Conservation (phyloP, 2,888 invertebrate species). For the Cryptocephalus primarius region DNA sequence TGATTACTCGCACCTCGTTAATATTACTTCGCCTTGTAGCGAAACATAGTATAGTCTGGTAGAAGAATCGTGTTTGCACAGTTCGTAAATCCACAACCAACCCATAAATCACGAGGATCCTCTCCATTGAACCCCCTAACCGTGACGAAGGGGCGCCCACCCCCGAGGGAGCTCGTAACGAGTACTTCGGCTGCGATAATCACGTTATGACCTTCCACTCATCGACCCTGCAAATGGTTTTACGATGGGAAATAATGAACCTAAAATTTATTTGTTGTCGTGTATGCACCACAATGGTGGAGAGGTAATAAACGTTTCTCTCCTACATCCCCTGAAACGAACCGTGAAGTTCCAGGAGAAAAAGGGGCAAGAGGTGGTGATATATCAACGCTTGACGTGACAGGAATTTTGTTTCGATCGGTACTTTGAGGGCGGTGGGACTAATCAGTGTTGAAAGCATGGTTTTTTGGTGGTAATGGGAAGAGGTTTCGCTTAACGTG, state of each 20-base stretch:
- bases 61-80: too few relatives aligned
- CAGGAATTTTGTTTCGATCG: too few relatives aligned
- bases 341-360: conserved; percentile 5
- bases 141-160: background rate
- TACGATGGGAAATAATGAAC: conserved; percentile 9
- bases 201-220: conserved; percentile 11
- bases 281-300: conserved; percentile 6
- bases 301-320: conserved; percentile 3
- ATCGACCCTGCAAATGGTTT: conserved; percentile 10
- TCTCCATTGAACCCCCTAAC: background rate
- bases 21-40: too few relatives aligned
- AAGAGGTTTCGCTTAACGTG: too few relatives aligned
- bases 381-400: too few relatives aligned
- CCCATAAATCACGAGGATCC: too few relatives aligned
- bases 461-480: too few relatives aligned
- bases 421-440: too few relatives aligned
- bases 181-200: conserved; percentile 15
- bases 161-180: conserved; percentile 4
- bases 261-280: conserved; percentile 7
- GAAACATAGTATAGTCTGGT: too few relatives aligned
- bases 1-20: too few relatives aligned
- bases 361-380: background rate
- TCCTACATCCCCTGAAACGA: background rate
- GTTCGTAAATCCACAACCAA: too few relatives aligned
- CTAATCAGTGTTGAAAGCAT: too few relatives aligned